Percentiles rank a stretch among this genome's conserved stretches.
These are phyloP conservation scores for Isurus oxyrinchus DNA, from an alignment of 2,113 vertebrate genomes.

Conservation along the genomic window DNA sequence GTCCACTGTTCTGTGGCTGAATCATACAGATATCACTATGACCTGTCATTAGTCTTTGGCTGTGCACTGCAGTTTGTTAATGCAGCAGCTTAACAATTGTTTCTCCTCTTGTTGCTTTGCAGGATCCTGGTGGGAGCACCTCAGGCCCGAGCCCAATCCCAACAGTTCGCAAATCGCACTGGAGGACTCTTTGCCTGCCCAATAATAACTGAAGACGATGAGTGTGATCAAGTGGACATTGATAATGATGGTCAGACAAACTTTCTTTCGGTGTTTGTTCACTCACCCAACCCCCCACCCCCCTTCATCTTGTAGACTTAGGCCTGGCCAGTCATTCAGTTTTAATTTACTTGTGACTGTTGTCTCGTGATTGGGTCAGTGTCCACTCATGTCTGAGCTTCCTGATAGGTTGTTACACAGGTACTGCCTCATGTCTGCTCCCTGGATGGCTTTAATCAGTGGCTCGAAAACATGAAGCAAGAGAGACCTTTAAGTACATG, in stretches of 20 bases:
- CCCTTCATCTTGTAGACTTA: not conserved
- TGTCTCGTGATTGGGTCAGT: not conserved
- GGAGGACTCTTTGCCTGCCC: slow-evolving; percentile 85
- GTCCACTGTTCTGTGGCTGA: not conserved
- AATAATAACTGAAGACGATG: slow-evolving; percentile 67
- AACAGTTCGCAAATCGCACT: slow-evolving; percentile 63
- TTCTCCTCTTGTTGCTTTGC: not conserved
- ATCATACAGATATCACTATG: not conserved
- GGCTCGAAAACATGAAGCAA: not conserved
- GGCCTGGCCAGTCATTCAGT: not conserved
- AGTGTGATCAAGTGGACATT: slow-evolving; percentile 80
- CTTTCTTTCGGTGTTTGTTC: too few relatives aligned
- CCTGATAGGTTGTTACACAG: not conserved
- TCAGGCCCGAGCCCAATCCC: slow-evolving; percentile 64
- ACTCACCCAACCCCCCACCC: too few relatives aligned
- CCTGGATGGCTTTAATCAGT: not conserved
- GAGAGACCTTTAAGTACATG: not conserved
- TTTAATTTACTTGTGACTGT: not conserved
- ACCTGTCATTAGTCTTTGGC: not conserved
- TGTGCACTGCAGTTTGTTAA: not conserved
- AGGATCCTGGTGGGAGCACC: slow-evolving; percentile 88
- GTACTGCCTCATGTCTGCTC: not conserved
- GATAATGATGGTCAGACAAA: slow-evolving; percentile 66
- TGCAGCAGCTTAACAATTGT: not conserved
- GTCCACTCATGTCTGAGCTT: not conserved